phyloP scores from a whole-genome alignment of 2,113 vertebrate genomes.

The Microtus pennsylvanicus region DNA sequence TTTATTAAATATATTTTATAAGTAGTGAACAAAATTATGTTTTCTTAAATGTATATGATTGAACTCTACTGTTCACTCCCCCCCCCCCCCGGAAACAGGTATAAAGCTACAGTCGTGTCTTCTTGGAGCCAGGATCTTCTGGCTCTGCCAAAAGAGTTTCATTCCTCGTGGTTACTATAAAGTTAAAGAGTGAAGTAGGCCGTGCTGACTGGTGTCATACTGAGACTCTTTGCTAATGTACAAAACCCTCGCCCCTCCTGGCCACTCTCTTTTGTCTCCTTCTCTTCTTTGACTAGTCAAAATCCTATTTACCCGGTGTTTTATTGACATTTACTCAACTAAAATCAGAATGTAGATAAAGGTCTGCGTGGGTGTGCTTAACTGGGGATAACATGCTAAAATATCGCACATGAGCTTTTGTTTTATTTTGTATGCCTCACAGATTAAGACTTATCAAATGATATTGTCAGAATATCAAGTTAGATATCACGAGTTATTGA shows the following conservation, averaged over 20 bases:
- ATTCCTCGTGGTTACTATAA: not conserved
- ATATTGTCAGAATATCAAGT: slow-evolving; percentile 5
- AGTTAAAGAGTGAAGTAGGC: not conserved
- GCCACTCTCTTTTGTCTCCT: not conserved
- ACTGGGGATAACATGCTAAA: not conserved
- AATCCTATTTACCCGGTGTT: slow-evolving; percentile 7
- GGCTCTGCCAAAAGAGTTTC: not conserved
- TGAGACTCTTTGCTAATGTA: not conserved
- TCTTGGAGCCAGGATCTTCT: not conserved
- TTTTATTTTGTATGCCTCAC: slow-evolving; percentile 3
- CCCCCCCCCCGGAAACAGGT: not conserved
- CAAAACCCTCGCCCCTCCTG: not conserved
- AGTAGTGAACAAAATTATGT: not conserved
- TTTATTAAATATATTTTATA: slow-evolving; percentile 38
- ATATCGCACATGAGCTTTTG: not conserved
- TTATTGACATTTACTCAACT: slow-evolving; percentile 40
- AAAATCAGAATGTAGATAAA: slow-evolving; percentile 31
- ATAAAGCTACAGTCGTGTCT: not conserved
- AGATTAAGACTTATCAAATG: not conserved
- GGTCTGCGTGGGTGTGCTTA: not conserved
- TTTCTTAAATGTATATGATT: not conserved
- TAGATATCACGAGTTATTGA: not conserved
- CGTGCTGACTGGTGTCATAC: not conserved
- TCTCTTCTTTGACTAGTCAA: not conserved
- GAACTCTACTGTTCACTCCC: not conserved